Conservation (phyloP, 1,140 invertebrate species). For the Agraylea sexmaculata region DNA sequence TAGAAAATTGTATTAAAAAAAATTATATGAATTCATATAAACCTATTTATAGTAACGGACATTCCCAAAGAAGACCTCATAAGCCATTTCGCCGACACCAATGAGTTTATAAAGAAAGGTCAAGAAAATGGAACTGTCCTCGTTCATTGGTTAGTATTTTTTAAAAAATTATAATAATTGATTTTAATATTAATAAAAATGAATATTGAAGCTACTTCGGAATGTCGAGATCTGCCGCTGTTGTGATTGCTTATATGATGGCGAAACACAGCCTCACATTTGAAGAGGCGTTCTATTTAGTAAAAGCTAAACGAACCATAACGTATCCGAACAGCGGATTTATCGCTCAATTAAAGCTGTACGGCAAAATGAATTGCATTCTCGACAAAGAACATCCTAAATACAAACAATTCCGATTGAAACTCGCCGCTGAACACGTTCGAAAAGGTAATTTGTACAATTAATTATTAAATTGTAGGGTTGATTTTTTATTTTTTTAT, state of each 20-base stretch:
- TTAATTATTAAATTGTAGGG: slow-evolving; percentile 3
- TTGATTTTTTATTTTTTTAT: slow-evolving; percentile 2
- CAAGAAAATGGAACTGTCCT: slow-evolving; percentile 48
- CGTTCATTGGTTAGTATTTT: slow-evolving; percentile 58
- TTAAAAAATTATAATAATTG: slow-evolving; percentile 10
- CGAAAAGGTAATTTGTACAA: slow-evolving; percentile 45
- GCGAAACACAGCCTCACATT: slow-evolving; percentile 63
- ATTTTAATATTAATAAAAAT: slow-evolving; percentile 9
- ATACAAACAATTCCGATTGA: slow-evolving; percentile 65
- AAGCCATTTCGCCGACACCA: slow-evolving; percentile 61
- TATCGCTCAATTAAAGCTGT: slow-evolving; percentile 61
- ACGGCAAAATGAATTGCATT: slow-evolving; percentile 59
- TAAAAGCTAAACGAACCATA: slow-evolving; percentile 51
- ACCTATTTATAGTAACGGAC: slow-evolving; percentile 51
- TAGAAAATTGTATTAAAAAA: slow-evolving; percentile 9
- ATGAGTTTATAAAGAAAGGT: slow-evolving; percentile 57
- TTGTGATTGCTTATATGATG: slow-evolving; percentile 78
- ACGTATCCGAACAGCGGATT: slow-evolving; percentile 65
- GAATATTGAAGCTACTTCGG: slow-evolving; percentile 55
- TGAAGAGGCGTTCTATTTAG: slow-evolving; percentile 54
- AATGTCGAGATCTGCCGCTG: slow-evolving; percentile 71
- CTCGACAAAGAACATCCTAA: slow-evolving; percentile 58
- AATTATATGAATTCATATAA: slow-evolving; percentile 9
- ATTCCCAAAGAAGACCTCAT: slow-evolving; percentile 70
- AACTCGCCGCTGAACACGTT: slow-evolving; percentile 66